phyloP scores from a whole-genome alignment of 1,140 invertebrate genomes.

The Hycleus phaleratus region DNA sequence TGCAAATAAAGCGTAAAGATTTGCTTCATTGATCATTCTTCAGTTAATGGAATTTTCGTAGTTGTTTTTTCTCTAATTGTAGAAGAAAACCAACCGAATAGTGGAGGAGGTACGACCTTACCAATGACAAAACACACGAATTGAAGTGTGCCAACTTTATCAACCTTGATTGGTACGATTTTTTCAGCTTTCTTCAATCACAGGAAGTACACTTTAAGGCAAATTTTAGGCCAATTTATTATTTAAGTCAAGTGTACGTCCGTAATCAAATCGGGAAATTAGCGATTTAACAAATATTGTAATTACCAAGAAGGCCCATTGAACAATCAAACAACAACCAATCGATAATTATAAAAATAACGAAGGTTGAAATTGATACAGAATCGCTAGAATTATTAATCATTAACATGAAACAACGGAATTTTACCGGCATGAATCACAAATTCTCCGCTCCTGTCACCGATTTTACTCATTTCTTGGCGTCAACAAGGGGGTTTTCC shows the following conservation, averaged over 20 bases:
- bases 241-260: neutral
- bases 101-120: constrained; percentile 1
- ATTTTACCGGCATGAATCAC: too few species aligned
- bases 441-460: too few species aligned
- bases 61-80: neutral
- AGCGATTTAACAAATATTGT: neutral
- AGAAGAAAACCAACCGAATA: too few species aligned
- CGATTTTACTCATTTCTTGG: too few species aligned
- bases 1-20: constrained; percentile 9
- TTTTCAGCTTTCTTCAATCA: constrained; percentile 1
- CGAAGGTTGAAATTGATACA: too few species aligned
- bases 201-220: constrained; percentile 6
- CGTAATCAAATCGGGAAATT: neutral
- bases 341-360: too few species aligned
- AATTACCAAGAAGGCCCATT: too few species aligned
- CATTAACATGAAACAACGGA: too few species aligned
- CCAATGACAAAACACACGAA: neutral
- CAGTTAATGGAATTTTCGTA: constrained; percentile 5
- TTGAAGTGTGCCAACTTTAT: constrained; percentile 2
- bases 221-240: neutral
- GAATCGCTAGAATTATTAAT: too few species aligned
- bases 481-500: too few species aligned
- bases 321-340: too few species aligned
- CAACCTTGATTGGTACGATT: constrained; percentile 11
- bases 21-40: constrained; percentile 13